A percentile compares a stretch with the other conserved stretches of the same genome.
Conservation (phyloP, 64 coral and sea anemone species). For the Pocillopora verrucosa region DNA sequence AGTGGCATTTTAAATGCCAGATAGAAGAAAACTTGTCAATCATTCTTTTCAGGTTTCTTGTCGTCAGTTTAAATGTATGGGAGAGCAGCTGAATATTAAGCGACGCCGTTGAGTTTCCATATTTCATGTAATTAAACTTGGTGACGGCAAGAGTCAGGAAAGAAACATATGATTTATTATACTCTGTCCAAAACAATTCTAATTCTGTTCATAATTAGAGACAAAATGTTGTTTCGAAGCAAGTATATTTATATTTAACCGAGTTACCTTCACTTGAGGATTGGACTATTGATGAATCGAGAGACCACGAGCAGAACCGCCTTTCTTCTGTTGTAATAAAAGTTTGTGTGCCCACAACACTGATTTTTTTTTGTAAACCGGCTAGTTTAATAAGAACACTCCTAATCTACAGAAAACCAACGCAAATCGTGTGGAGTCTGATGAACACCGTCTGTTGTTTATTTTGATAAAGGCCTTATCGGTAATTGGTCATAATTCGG, state of each 20-base stretch:
- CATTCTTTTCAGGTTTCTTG: background rate
- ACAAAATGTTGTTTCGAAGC: background rate
- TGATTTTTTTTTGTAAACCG: background rate
- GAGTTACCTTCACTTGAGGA: background rate
- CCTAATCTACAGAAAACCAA: background rate
- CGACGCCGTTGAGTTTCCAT: background rate
- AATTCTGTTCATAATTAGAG: background rate
- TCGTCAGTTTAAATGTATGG: background rate
- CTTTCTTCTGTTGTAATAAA: background rate
- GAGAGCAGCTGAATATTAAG: background rate
- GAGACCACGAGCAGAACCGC: background rate
- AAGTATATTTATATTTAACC: background rate
- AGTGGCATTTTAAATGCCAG: too few species aligned
- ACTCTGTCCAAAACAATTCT: background rate
- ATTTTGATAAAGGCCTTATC: background rate
- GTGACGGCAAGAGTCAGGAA: background rate
- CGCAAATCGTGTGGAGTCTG: background rate
- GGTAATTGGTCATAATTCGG: conserved; percentile 14
- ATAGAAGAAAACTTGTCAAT: background rate
- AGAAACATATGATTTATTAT: background rate
- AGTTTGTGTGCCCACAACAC: background rate
- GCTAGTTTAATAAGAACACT: background rate
- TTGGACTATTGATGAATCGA: background rate
- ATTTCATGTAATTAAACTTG: background rate
- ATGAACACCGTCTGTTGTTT: conserved; percentile 29